Evolutionary conservation across 2,888 invertebrate species (phyloP).

Genomic region (Malthinus seriepunctatus): DNA sequence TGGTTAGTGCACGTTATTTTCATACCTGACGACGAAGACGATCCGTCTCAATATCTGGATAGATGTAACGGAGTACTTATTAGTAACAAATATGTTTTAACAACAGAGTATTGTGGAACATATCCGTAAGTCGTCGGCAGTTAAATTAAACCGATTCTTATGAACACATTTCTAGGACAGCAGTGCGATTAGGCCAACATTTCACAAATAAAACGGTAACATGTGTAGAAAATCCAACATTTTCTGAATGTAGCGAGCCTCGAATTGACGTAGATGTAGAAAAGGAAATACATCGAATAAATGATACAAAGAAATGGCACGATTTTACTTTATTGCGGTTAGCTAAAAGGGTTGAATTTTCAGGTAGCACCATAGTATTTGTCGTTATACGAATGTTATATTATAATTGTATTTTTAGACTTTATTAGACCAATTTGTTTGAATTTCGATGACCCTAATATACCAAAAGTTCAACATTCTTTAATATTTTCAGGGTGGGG

Average conservation of each 20-base stretch:
- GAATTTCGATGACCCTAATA: not conserved
- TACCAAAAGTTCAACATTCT: not conserved
- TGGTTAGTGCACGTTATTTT: slow-evolving; percentile 2
- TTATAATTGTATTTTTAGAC: too few species aligned
- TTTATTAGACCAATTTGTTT: slow-evolving; percentile 5
- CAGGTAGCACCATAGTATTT: not conserved
- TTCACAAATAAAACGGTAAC: not conserved
- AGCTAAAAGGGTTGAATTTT: not conserved
- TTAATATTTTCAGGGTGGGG: slow-evolving; percentile 7
- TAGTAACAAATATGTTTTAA: slow-evolving; percentile 9
- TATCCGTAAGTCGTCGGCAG: not conserved
- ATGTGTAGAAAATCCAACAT: slow-evolving; percentile 1
- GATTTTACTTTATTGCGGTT: not conserved
- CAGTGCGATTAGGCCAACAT: slow-evolving; percentile 4
- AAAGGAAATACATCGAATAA: not conserved
- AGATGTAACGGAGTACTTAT: slow-evolving; percentile 11
- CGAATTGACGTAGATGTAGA: not conserved
- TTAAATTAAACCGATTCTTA: not conserved
- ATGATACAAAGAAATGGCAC: not conserved
- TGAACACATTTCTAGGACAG: not conserved
- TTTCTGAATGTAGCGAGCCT: slow-evolving; percentile 8
- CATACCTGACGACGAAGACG: not conserved
- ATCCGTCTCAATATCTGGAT: not conserved
- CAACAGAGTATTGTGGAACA: not conserved
- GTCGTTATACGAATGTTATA: not conserved